Conservation (phyloP, 2,888 invertebrate genomes). For the Nomada hirtipes region DNA sequence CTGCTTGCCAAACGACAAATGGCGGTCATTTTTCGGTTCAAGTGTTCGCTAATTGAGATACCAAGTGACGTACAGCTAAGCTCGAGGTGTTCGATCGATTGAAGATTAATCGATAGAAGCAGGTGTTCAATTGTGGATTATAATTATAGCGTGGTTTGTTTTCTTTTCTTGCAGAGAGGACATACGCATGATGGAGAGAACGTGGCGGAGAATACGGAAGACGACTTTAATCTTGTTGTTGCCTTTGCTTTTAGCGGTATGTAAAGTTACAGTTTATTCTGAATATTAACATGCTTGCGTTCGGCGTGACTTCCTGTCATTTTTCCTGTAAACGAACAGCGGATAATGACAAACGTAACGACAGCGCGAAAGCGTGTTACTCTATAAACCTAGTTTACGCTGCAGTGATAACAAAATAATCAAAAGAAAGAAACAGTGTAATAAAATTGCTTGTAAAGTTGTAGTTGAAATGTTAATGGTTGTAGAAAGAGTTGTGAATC, state of each 20-base stretch:
- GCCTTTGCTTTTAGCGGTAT: slow-evolving; percentile 80
- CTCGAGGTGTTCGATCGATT: neutral
- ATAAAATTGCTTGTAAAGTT: too few relatives aligned
- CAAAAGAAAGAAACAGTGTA: too few relatives aligned
- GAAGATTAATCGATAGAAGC: neutral
- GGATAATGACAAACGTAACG: neutral
- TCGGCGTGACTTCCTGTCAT: neutral
- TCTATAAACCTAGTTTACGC: too few relatives aligned
- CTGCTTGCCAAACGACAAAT: neutral
- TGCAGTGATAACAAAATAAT: too few relatives aligned
- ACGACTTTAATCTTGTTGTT: slow-evolving; percentile 77
- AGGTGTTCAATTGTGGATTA: slow-evolving; percentile 7
- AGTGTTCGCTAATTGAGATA: neutral
- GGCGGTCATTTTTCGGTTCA: neutral
- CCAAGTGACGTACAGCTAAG: neutral
- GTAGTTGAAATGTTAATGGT: too few relatives aligned
- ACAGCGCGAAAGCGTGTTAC: too few relatives aligned
- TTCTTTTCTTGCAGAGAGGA: slow-evolving; percentile 74
- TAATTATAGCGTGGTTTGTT: slow-evolving; percentile 39
- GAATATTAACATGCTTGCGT: neutral
- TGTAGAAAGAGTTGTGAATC: too few relatives aligned
- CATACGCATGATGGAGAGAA: slow-evolving; percentile 80
- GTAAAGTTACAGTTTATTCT: slow-evolving; percentile 66
- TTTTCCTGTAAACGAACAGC: neutral
- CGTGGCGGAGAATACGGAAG: slow-evolving; percentile 82